phyloP scores from a whole-genome alignment of 2,888 invertebrate species.

The Synergus gifuensis region DNA sequence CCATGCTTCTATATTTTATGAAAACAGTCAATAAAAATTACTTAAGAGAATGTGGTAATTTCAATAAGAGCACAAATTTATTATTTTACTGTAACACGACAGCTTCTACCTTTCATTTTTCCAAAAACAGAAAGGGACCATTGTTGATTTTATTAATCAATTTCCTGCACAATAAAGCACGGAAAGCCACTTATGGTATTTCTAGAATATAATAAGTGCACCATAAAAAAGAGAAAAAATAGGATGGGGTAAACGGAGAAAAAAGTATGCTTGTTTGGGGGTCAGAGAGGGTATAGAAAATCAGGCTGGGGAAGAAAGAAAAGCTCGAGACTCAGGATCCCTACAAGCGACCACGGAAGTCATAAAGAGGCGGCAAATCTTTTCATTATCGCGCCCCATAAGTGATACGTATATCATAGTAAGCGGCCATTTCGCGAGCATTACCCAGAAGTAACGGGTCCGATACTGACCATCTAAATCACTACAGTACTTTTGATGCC shows the following conservation, averaged over 20 bases:
- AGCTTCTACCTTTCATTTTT: not conserved
- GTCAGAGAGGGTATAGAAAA: constrained; percentile 43
- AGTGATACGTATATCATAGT: constrained; percentile 77
- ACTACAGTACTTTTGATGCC: constrained; percentile 9
- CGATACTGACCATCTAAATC: constrained; percentile 52
- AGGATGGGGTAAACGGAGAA: constrained; percentile 43
- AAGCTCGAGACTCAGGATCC: constrained; percentile 55
- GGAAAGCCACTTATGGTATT: constrained; percentile 26
- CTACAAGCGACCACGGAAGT: constrained; percentile 70
- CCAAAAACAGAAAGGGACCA: not conserved
- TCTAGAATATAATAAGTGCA: constrained; percentile 38
- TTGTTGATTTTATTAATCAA: constrained; percentile 38
- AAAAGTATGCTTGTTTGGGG: constrained; percentile 34
- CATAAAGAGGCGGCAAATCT: constrained; percentile 76
- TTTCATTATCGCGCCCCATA: constrained; percentile 76
- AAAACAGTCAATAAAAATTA: not conserved
- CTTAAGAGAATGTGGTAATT: not conserved
- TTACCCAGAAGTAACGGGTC: constrained; percentile 65
- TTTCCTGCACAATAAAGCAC: constrained; percentile 33
- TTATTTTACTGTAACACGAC: not conserved
- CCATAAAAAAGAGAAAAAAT: constrained; percentile 51
- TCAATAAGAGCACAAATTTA: too few species aligned
- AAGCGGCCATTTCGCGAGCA: constrained; percentile 73
- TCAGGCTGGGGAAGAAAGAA: constrained; percentile 52
- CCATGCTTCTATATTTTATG: too few species aligned